Conservation (phyloP, 2,113 vertebrate species). For the Spea multiplicata region DNA sequence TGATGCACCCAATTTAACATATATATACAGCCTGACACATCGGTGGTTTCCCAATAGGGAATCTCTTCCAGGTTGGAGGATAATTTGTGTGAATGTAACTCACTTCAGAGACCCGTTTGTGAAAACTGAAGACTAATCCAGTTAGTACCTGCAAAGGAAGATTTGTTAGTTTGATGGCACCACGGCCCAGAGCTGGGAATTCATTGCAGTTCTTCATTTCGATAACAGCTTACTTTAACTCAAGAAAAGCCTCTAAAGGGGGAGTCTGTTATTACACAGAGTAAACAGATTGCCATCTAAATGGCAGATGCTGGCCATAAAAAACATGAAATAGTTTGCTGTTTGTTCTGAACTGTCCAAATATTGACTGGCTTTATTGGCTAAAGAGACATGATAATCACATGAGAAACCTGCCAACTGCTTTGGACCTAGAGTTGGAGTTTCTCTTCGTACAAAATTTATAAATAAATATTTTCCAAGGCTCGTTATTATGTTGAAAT, state of each 20-base stretch:
- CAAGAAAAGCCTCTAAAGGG: slow-evolving; percentile 31
- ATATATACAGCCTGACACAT: slow-evolving; percentile 30
- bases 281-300: slow-evolving; percentile 7
- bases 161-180: slow-evolving; percentile 39
- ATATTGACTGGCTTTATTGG: slow-evolving; percentile 47
- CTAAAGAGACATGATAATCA: slow-evolving; percentile 38
- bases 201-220: slow-evolving; percentile 13
- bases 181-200: slow-evolving; percentile 36
- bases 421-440: slow-evolving; percentile 34
- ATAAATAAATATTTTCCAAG: no score
- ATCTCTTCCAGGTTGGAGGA: slow-evolving; percentile 25
- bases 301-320: background rate
- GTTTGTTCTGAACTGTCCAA: slow-evolving; percentile 38
- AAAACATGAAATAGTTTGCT: background rate
- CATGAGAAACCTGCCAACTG: slow-evolving; percentile 26
- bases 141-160: slow-evolving; percentile 27
- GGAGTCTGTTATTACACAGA: background rate
- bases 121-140: slow-evolving; percentile 40
- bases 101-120: slow-evolving; percentile 25
- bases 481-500: no score
- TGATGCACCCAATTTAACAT: slow-evolving; percentile 36
- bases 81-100: slow-evolving; percentile 34
- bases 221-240: slow-evolving; percentile 6
- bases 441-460: no score
- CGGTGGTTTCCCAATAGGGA: slow-evolving; percentile 18